phyloP scores from a whole-genome alignment of 2,797 vertebrate genomes.

The Rhabdomys pumilio region DNA sequence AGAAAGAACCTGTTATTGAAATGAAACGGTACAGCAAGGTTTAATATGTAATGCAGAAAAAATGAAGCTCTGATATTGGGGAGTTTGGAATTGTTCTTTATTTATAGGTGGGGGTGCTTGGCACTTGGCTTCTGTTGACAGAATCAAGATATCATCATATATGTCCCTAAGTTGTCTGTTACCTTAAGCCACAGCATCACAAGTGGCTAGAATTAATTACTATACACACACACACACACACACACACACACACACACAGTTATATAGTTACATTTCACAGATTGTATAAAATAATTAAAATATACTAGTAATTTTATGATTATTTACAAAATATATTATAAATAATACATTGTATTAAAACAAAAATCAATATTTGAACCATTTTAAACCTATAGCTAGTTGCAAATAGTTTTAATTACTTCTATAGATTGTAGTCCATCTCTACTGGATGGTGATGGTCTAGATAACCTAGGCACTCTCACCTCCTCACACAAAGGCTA shows the following conservation, averaged over 20 bases:
- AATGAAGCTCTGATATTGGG: background rate
- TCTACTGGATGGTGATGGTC: background rate
- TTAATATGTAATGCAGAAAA: background rate
- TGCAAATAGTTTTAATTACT: background rate
- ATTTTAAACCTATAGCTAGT: background rate
- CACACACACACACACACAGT: too few relatives aligned
- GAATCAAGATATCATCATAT: background rate
- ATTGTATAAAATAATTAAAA: background rate
- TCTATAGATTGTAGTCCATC: background rate
- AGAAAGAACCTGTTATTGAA: background rate
- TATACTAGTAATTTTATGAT: background rate
- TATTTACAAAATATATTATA: background rate
- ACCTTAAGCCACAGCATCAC: background rate
- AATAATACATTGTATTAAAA: background rate
- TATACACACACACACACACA: too few relatives aligned
- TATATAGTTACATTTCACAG: background rate
- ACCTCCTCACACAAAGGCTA: background rate
- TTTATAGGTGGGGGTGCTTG: background rate
- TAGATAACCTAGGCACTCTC: background rate
- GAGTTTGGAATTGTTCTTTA: background rate
- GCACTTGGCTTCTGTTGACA: background rate
- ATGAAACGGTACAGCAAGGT: background rate
- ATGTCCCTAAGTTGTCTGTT: fast-evolving
- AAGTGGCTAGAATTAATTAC: background rate
- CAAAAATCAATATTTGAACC: background rate